These are phyloP conservation scores for Caenorhabditis brenneri DNA, from an alignment of 1,140 invertebrate species.

Conservation along the genomic window DNA sequence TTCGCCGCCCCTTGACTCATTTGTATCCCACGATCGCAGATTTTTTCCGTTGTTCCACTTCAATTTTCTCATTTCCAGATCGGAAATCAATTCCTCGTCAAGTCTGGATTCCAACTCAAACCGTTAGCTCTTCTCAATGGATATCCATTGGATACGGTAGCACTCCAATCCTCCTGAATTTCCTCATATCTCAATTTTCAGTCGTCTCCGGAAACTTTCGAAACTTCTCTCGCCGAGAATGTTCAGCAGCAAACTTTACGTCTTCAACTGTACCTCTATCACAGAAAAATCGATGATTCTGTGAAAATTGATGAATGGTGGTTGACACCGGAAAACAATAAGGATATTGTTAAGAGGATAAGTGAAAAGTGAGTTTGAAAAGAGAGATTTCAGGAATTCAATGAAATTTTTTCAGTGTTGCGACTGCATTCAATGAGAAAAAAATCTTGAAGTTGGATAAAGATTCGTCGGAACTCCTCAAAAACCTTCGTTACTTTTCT, in stretches of 20 bases:
- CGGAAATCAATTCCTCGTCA: neutral
- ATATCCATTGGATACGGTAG: neutral
- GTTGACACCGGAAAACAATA: neutral
- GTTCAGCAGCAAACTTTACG: neutral
- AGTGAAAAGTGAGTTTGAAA: neutral
- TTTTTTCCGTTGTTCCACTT: too few species aligned
- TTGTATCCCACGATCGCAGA: too few species aligned
- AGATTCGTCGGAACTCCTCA: neutral
- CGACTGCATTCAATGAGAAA: neutral
- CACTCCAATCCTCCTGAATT: neutral
- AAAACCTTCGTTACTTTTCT: neutral
- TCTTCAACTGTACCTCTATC: neutral
- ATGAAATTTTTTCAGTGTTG: neutral
- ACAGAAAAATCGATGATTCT: neutral
- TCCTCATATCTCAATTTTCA: neutral
- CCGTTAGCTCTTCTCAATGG: neutral
- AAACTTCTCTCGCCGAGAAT: neutral
- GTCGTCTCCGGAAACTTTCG: neutral
- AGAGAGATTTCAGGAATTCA: neutral
- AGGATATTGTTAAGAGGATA: neutral
- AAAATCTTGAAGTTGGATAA: neutral
- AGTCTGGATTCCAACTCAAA: neutral
- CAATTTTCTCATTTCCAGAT: neutral
- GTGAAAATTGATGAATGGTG: neutral
- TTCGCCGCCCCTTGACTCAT: too few species aligned